Percentiles rank a stretch among this genome's conserved stretches.
phyloP scores from a whole-genome alignment of 2,888 invertebrate species.

The Conus canariensis region DNA sequence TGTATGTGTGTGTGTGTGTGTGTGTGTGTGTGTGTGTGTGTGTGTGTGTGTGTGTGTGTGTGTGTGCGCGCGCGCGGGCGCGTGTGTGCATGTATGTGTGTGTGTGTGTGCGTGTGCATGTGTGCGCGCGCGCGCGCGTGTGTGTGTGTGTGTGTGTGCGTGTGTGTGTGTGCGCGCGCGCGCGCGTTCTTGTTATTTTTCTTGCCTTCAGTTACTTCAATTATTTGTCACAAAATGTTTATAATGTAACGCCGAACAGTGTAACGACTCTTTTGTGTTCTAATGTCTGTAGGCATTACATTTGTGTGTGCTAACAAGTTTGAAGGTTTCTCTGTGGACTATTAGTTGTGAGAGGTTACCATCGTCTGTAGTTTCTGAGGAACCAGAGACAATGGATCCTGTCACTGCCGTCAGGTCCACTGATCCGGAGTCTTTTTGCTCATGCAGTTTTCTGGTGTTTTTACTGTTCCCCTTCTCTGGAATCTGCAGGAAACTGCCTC shows the following conservation, averaged over 20 bases:
- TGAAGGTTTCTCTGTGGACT: neutral
- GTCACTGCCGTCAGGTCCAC: no score
- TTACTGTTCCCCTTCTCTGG: no score
- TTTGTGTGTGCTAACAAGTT: neutral
- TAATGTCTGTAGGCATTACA: no score
- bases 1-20: neutral
- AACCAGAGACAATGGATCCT: no score
- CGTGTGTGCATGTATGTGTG: neutral
- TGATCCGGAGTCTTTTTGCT: no score
- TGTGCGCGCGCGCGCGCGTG: neutral
- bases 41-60: neutral
- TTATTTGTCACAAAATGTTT: neutral
- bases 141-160: neutral
- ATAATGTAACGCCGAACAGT: neutral
- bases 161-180: neutral
- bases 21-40: neutral
- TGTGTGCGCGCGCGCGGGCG: no score
- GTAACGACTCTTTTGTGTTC: no score
- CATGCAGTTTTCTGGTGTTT: no score
- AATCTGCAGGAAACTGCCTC: no score
- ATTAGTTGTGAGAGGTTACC: no score
- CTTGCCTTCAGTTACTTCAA: neutral
- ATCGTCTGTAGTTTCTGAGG: no score
- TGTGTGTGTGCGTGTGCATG: neutral
- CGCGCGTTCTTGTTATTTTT: neutral